A percentile compares a stretch with the other conserved stretches of the same genome.
Conservation (phyloP, 2,113 vertebrate species). For the Pristiophorus japonicus region DNA sequence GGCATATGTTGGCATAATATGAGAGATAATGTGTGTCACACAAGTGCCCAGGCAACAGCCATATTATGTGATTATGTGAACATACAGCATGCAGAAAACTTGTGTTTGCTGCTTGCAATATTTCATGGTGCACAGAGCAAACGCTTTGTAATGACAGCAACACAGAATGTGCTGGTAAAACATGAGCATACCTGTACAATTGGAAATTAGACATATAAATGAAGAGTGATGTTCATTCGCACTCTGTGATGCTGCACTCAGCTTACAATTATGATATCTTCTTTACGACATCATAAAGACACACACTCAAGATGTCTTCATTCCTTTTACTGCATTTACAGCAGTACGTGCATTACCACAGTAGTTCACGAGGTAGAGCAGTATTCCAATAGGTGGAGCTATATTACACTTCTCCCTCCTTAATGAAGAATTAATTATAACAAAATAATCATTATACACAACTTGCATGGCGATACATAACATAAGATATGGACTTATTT, state of each 20-base stretch:
- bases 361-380: too few species aligned
- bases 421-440: too few species aligned
- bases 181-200: neutral
- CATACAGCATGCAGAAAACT: neutral
- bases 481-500: too few species aligned
- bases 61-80: neutral
- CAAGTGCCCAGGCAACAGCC: neutral
- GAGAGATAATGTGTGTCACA: neutral
- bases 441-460: too few species aligned
- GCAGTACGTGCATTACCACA: too few species aligned
- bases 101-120: neutral
- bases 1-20: neutral
- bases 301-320: too few species aligned
- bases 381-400: too few species aligned
- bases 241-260: neutral
- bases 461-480: too few species aligned
- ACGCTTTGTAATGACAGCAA: neutral
- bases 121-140: neutral
- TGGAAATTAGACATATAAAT: neutral
- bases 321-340: too few species aligned
- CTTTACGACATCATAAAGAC: too few species aligned
- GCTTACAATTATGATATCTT: too few species aligned
- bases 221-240: neutral
- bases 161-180: neutral
- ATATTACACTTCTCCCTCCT: too few species aligned